phyloP scores from a whole-genome alignment of 1,140 invertebrate species.

The Trichonephila inaurata region DNA sequence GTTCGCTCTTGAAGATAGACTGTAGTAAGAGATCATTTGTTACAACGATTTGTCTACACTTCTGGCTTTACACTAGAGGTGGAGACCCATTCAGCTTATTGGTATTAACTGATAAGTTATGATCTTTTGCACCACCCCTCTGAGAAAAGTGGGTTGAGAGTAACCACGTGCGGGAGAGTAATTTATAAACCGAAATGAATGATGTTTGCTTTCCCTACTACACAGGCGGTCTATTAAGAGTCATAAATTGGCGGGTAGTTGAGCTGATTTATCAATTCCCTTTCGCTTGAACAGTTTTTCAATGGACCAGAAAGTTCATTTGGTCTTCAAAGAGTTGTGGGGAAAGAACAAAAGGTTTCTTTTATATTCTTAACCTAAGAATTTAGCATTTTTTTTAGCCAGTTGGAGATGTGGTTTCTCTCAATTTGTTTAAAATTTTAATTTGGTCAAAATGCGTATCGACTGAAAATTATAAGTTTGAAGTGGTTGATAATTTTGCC shows the following conservation, averaged over 20 bases:
- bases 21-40: conserved; percentile 52
- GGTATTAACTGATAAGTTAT: conserved; percentile 70
- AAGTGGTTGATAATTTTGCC: no score
- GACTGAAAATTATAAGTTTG: no score
- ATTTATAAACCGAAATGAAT: neutral
- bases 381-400: no score
- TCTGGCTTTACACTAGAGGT: conserved; percentile 54
- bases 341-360: neutral
- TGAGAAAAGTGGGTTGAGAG: neutral
- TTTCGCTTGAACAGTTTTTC: neutral
- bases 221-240: neutral
- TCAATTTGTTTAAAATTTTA: no score
- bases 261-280: neutral
- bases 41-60: conserved; percentile 47
- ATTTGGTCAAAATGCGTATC: no score
- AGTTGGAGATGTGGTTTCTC: no score
- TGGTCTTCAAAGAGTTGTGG: neutral
- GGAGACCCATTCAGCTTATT: conserved; percentile 46
- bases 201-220: neutral
- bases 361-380: neutral
- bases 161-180: neutral
- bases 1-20: neutral
- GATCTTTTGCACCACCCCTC: conserved; percentile 47
- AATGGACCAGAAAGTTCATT: neutral
- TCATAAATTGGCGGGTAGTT: neutral